Evolutionary conservation across 2,888 invertebrate genomes (phyloP).

Genomic region (Heliconius cydno): DNA sequence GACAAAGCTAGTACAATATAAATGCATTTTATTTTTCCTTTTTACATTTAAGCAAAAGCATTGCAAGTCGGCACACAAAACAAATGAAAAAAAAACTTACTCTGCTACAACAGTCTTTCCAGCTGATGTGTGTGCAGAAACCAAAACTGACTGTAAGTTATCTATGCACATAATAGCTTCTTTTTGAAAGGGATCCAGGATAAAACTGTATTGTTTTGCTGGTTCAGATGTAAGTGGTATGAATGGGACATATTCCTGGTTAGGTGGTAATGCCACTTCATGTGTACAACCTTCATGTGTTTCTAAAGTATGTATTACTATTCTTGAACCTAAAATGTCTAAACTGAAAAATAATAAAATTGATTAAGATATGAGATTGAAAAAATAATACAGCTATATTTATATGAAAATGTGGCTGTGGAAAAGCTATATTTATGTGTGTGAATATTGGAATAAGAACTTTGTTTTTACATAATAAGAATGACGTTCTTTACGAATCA

Average conservation of each 20-base stretch:
- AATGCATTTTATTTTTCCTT: no score
- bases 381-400: not conserved
- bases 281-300: slow-evolving; percentile 97
- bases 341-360: slow-evolving; percentile 78
- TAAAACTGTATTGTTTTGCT: slow-evolving; percentile 96
- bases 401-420: not conserved
- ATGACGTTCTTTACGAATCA: not conserved
- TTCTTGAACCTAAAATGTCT: slow-evolving; percentile 90
- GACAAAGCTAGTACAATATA: no score
- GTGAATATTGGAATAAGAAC: not conserved
- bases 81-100: slow-evolving; percentile 81
- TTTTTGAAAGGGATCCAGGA: slow-evolving; percentile 98
- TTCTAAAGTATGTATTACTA: slow-evolving; percentile 94
- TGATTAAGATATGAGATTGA: not conserved
- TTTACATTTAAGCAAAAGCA: no score
- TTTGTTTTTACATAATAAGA: not conserved
- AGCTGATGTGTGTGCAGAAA: slow-evolving; percentile 99
- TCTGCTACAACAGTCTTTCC: slow-evolving; percentile 99
- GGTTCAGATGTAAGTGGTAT: slow-evolving; percentile 86
- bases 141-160: slow-evolving; percentile 98
- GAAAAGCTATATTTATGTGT: not conserved
- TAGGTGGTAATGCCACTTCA: slow-evolving; percentile 97
- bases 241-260: slow-evolving; percentile 88
- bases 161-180: slow-evolving; percentile 98
- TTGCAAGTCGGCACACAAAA: not conserved